phyloP scores from a whole-genome alignment of 2,888 invertebrate species.

The Drosophila tanythrix region DNA sequence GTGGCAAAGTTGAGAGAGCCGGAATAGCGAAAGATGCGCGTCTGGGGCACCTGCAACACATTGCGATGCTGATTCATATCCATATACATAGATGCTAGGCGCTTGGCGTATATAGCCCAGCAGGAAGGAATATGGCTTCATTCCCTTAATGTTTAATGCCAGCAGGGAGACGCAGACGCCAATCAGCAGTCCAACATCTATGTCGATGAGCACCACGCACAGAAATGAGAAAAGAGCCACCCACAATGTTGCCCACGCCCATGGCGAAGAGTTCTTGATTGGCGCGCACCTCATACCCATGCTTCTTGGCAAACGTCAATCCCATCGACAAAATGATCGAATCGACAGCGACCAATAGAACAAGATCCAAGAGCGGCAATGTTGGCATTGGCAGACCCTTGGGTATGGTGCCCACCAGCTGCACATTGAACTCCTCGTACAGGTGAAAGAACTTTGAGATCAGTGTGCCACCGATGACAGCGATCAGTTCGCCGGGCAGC shows the following conservation, averaged over 20 bases:
- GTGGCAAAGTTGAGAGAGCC: constrained; percentile 90
- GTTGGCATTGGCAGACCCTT: constrained; percentile 88
- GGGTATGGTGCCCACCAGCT: constrained; percentile 89
- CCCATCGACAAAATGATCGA: constrained; percentile 90
- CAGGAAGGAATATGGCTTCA: constrained; percentile 87
- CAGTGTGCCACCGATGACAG: constrained; percentile 89
- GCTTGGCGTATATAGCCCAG: constrained; percentile 88
- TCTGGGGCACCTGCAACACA: constrained; percentile 87
- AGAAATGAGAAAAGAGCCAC: constrained; percentile 89
- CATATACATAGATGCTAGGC: constrained; percentile 88
- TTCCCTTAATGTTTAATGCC: constrained; percentile 88
- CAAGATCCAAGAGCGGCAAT: constrained; percentile 87
- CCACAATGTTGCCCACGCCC: constrained; percentile 89
- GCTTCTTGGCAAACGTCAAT: constrained; percentile 90
- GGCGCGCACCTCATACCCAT: constrained; percentile 89
- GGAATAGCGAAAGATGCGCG: constrained; percentile 89
- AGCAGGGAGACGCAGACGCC: constrained; percentile 89
- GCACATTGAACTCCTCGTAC: constrained; percentile 86
- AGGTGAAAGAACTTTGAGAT: constrained; percentile 87
- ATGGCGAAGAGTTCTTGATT: constrained; percentile 91
- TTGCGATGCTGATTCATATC: constrained; percentile 88
- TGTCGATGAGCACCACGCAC: constrained; percentile 90
- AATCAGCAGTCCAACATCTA: constrained; percentile 89
- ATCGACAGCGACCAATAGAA: constrained; percentile 87
- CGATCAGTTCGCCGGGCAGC: constrained; percentile 90